Base-by-base conservation (phyloP, 2,888 invertebrate species). In the Eucera pruinosa region DNA sequence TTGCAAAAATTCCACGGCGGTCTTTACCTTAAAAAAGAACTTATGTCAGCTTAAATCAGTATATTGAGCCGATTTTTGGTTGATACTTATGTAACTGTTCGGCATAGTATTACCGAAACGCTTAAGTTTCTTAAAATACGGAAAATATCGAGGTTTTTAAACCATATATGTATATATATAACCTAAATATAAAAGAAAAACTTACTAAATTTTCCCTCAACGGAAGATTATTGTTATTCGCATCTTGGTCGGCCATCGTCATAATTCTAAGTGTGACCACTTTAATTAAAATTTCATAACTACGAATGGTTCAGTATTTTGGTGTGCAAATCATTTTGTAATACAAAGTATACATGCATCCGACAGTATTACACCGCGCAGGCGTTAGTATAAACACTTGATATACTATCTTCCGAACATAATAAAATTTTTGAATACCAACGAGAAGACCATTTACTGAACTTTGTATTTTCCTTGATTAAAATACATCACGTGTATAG, bases 1-100 rank as follows among this genome's bases (percentile, higher is more conserved):
- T 91, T 96, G 95, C 62, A 98, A 93, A 93, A 98, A 98, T 89
- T 96, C 97, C 2, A 97, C 95, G 5, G 97, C 97, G 15, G 97
- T 97, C 84, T 95, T 94, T 77, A 97, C 95, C 97, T 97, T 77
- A 62, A 81, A 80, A 20, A 39, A 33, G 52, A 36, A 20, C 25
- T 3, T 9, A 13, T 27, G 9, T 78, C 61, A 65, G 33, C 23
- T 54, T 6, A 52, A n/a, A 25, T 45, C 11, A 27, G 11, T 11
- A n/a, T 6, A 25, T 18, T 1, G 11, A 1, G 3, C 13, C 15
- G n/a, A 41, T 57, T n/a, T 7, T 5, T 41, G 9, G 0, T 41
- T 58, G 60, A 50, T 1, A 13, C 27, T 73, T 67, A 74, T 39
- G 27, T 72, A 75, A 75, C 30, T n/a, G 2, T 13, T 39, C 13